phyloP scores from a whole-genome alignment of 2,888 invertebrate genomes.

The Oxystoma pomonae region DNA sequence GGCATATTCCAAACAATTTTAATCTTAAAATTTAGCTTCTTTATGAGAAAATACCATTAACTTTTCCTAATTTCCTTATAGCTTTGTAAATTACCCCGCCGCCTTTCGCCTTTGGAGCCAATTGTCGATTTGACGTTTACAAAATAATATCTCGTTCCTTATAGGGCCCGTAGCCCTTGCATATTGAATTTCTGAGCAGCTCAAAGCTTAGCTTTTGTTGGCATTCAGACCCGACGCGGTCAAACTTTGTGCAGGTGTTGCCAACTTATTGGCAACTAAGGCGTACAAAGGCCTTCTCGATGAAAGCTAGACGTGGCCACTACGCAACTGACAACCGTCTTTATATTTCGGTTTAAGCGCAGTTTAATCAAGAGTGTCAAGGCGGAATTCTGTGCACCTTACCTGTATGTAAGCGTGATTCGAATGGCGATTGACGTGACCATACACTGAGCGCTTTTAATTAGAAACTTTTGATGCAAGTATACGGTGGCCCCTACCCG shows the following conservation, averaged over 20 bases:
- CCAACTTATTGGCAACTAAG: neutral
- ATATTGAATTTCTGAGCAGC: neutral
- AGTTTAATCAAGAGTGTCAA: neutral
- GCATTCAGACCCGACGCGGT: neutral
- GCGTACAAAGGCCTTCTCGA: neutral
- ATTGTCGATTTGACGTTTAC: neutral
- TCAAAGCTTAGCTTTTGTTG: neutral
- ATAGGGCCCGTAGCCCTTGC: neutral
- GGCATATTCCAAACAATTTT: too few relatives aligned
- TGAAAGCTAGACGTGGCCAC: neutral
- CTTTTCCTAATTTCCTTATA: neutral
- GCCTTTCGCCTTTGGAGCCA: neutral
- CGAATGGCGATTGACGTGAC: too few relatives aligned
- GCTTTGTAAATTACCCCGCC: neutral
- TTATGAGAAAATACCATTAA: neutral
- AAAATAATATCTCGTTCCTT: neutral
- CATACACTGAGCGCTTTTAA: too few relatives aligned
- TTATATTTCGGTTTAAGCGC: neutral
- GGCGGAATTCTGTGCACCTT: too few relatives aligned
- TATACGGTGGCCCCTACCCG: too few relatives aligned
- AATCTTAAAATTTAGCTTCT: conserved; percentile 38
- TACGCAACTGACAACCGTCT: neutral
- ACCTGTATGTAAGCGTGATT: too few relatives aligned
- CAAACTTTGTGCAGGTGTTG: neutral
- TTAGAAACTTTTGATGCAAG: too few relatives aligned